Evolutionary conservation across 2,113 vertebrate species (phyloP), one percentile per base, ranked within the genome.

Genomic region (Mohoua ochrocephala): DNA sequence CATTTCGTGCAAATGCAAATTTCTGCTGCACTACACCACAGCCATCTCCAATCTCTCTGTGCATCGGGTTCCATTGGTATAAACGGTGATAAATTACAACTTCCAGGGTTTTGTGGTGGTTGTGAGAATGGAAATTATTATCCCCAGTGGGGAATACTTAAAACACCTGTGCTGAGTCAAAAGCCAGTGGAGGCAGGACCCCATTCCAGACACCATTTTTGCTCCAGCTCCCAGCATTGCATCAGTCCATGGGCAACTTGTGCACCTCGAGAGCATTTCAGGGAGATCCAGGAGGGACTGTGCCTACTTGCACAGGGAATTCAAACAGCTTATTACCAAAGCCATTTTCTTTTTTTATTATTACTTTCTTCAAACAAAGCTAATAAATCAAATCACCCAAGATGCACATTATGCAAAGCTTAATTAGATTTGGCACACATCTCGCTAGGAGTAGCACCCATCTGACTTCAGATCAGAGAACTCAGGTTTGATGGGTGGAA

Each of bases 321-420:
- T 89, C 96, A 97, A 97, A 95, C 93, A 65, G 93, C 95, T 97
- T 95, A 92, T 96, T 97, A 95, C 97, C 92, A 97, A 93, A 92
- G 70, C 69, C 30, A 81, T 91, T 91, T 97, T 98, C 97, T 97
- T 87, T 84, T 98, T 96, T 97, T 97, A 91, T 94, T 79, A 65
- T 97, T 96, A 95, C 93, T 95, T 94, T 94, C 96, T 98, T 97
- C 97, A 97, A 97, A 97, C 95, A 71, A 90, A 91, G 92, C 94
- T 97, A 93, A 95, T 98, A 97, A 98, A 98, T 97, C 97, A 87
- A 93, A 96, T 96, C 91, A 67, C 71, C 94, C 90, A 76, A 92
- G 87, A 94, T 60, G 87, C 79, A 31, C 67, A 68, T 60, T 93
- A 97, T 95, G 96, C 94, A 71, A 71, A 73, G 69, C 93, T 95